These are phyloP conservation scores for Hemistola chrysoprasaria DNA, from an alignment of 2,888 invertebrate species.

Conservation along the genomic window DNA sequence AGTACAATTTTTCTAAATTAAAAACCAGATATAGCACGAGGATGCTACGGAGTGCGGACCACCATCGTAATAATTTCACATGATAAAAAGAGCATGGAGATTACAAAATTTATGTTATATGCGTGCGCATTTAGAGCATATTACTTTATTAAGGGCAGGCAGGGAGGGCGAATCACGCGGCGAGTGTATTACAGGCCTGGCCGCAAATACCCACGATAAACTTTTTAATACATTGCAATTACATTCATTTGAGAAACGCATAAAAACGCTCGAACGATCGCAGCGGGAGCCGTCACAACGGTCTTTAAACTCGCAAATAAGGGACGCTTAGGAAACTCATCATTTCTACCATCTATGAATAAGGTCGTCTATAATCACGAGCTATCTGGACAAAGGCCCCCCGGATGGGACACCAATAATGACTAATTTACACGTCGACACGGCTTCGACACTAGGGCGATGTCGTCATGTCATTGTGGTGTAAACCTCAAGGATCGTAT, in stretches of 20 bases:
- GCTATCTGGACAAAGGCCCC: conserved; percentile 64
- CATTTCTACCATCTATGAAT: conserved; percentile 49
- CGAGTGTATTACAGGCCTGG: conserved; percentile 49
- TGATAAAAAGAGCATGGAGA: conserved; percentile 71
- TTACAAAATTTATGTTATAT: conserved; percentile 76
- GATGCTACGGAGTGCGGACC: conserved; percentile 60
- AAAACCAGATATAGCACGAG: conserved; percentile 63
- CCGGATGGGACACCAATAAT: conserved; percentile 69
- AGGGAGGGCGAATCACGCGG: conserved; percentile 64
- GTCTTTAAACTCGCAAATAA: conserved; percentile 52
- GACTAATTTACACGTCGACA: conserved; percentile 79
- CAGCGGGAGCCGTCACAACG: conserved; percentile 58
- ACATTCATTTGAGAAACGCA: conserved; percentile 64
- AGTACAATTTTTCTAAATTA: conserved; percentile 70
- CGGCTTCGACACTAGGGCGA: conserved; percentile 71
- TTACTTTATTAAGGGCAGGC: conserved; percentile 78
- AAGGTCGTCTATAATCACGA: conserved; percentile 58
- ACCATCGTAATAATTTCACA: conserved; percentile 75
- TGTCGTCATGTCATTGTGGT: conserved; percentile 76
- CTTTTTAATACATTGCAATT: conserved; percentile 74
- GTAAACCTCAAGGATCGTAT: conserved; percentile 80
- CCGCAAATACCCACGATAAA: conserved; percentile 63
- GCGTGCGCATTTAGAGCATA: conserved; percentile 79
- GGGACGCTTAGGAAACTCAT: conserved; percentile 50
- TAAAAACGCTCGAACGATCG: conserved; percentile 60